Evolutionary conservation across 2,113 vertebrate species (phyloP), one percentile per base, ranked within the genome.

Genomic region (Takifugu flavidus): DNA sequence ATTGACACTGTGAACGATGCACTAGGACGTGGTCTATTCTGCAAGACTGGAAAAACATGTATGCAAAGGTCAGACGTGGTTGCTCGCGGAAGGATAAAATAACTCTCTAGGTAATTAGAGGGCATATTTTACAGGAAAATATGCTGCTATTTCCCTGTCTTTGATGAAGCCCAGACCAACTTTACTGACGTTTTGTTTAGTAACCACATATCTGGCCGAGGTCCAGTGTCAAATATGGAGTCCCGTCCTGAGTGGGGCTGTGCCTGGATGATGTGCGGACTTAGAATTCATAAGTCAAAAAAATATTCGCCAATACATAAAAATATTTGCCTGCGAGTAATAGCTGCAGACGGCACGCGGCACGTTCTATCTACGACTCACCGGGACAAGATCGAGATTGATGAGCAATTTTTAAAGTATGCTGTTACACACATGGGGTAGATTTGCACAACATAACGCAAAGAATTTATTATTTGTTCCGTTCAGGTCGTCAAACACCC

Each of bases 141-240:
- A 74, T 79, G 71, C 50, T 54, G 56, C 66, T 59, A 42, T 74
- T 69, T 77, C 65, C 75, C 72, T 42, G 27, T 27, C 65, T 78
- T 60, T 88, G 88, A 89, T 57, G 69, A 82, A 75, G 78, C 74
- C 64, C 86, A 87, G 85, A 78, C 72, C 49, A 53, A 56, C 60
- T 67, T 75, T n/a, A 13, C 70, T 86, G 88, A 82, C 86, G 81
- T 82, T 80, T 82, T 86, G 84, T 88, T 84, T 80, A 82, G 81
- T 66, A 80, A 77, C 78, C 74, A 62, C 85, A 84, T 78, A 77
- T 78, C 85, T 87, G 82, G 67, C 80, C 11, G 51, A 1, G 62
- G 58, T 83, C 83, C 79, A 77, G 65, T 13, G 62, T 85, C 78
- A 72, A 86, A 82, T 83, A 82, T 74, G 79, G 83, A 82, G 62